These are phyloP conservation scores for Gymnodraco acuticeps DNA, from an alignment of 2,797 vertebrate genomes.

Conservation along the genomic window DNA sequence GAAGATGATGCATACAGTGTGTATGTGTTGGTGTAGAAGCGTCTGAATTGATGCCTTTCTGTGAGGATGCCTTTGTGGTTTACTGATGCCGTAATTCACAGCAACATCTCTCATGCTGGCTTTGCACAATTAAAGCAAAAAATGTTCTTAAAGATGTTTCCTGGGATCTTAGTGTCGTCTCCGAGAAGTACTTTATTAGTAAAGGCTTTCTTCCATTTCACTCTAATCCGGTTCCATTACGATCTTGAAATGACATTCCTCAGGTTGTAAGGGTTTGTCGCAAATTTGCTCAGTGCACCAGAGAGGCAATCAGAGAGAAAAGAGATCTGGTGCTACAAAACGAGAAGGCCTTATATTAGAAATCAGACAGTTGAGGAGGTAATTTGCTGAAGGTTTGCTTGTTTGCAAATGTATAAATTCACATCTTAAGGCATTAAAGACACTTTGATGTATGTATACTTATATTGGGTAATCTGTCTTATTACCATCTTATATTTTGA, in stretches of 20 bases:
- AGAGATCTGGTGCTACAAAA: constrained; percentile 32
- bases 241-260: constrained; percentile 61
- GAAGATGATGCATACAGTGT: constrained; percentile 45
- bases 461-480: constrained; percentile 1
- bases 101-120: constrained; percentile 56
- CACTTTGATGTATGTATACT: constrained; percentile 32
- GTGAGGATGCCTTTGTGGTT: constrained; percentile 47
- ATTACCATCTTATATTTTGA: constrained; percentile 1
- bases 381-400: constrained; percentile 45
- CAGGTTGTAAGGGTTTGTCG: constrained; percentile 63
- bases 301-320: constrained; percentile 56
- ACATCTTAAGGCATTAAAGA: constrained; percentile 18
- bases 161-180: constrained; percentile 23
- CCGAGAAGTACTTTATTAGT: constrained; percentile 38
- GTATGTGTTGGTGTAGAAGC: constrained; percentile 48
- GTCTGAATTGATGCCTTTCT: constrained; percentile 48
- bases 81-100: constrained; percentile 67
- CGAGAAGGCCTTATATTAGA: constrained; percentile 51
- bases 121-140: constrained; percentile 73
- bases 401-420: constrained; percentile 40
- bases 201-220: constrained; percentile 52
- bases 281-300: constrained; percentile 49
- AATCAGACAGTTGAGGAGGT: constrained; percentile 54
- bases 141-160: constrained; percentile 52
- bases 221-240: constrained; percentile 58